Base-by-base conservation (phyloP, 1,140 invertebrate genomes). In the Cardiocondyla obscurior region DNA sequence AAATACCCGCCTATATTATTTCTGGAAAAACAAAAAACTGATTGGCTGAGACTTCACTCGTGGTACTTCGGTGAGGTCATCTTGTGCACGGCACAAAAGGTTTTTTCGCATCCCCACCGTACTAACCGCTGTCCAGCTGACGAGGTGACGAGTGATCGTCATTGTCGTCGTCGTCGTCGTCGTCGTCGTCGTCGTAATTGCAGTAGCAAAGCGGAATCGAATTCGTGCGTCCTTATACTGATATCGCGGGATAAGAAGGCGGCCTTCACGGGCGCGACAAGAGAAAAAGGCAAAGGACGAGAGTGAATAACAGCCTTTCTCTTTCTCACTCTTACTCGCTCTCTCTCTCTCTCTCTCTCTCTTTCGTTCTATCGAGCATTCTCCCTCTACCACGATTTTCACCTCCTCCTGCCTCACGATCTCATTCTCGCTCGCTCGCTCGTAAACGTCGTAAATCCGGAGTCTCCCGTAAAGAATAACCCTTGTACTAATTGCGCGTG, bases 231-330 rank as follows among this genome's bases (percentile, higher is more conserved):
- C 19, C 30, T 7, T 10, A 3, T 49, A 76, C 46, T 42, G n/a
- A 57, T 49, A 55, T 28, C 49, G 69, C 10, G 65, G 5, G 44
- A 25, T 42, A 62, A 51, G 28, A 64, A 5, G 30, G 28, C 73
- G 73, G 28, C 73, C 73, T 76, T 76, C 57, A 36, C 73, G 30
- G 19, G 6, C 53, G 25, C 70, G 36, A 62, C 49, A 39, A 55
- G 33, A 72, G 39, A 62, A n/a, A 76, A 46, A 76, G 33, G 55
- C 30, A 36, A 76, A 76, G 42, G 73, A 76, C 57, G 57, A 76
- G 39, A 30, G n/a, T 39, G 49, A 76, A 62, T 42, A 76, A 62
- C 73, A 42, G 58, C 22, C 30, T 76, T 12, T 76, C 42, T 19
- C 19, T 53, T 7, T 51, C 44, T 16, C 44, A n/a, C 7, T 19